Percentiles rank a stretch among this genome's conserved stretches.
Conservation (phyloP, 1,140 invertebrate genomes). For the Neodiprion virginianus region DNA sequence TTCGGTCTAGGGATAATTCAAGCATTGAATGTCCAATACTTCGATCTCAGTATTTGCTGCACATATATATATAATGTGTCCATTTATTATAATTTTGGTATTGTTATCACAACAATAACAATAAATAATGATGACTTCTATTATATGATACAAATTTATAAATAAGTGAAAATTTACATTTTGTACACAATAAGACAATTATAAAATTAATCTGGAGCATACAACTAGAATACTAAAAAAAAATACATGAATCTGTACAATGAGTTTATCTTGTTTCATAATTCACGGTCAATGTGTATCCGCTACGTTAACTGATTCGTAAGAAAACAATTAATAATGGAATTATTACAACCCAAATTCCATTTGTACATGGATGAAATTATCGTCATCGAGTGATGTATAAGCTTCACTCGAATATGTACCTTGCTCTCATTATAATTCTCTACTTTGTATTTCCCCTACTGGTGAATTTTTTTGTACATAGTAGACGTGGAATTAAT, state of each 20-base stretch:
- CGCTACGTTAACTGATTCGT: not conserved
- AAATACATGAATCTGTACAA: not conserved
- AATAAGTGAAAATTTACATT: slow-evolving; percentile 3
- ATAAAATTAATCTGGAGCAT: not conserved
- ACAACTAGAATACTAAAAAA: not conserved
- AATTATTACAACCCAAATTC: not conserved
- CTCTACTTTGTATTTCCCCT: not conserved
- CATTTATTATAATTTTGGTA: not conserved
- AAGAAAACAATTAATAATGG: not conserved
- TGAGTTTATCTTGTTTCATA: not conserved
- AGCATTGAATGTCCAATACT: too few relatives aligned
- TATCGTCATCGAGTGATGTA: not conserved
- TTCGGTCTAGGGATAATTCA: too few relatives aligned
- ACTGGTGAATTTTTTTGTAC: not conserved
- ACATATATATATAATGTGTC: not conserved
- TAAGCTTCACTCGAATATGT: not conserved
- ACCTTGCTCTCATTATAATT: not conserved
- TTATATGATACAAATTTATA: slow-evolving; percentile 1
- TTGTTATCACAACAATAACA: not conserved
- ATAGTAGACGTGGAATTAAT: not conserved
- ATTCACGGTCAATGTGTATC: not conserved
- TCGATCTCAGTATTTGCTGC: too few relatives aligned
- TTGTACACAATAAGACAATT: not conserved
- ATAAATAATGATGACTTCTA: not conserved
- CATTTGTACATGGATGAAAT: not conserved